Evolutionary conservation across 35 echinoderm and acorn worm genomes (phyloP).

Genomic region (Heliocidaris tuberculata): DNA sequence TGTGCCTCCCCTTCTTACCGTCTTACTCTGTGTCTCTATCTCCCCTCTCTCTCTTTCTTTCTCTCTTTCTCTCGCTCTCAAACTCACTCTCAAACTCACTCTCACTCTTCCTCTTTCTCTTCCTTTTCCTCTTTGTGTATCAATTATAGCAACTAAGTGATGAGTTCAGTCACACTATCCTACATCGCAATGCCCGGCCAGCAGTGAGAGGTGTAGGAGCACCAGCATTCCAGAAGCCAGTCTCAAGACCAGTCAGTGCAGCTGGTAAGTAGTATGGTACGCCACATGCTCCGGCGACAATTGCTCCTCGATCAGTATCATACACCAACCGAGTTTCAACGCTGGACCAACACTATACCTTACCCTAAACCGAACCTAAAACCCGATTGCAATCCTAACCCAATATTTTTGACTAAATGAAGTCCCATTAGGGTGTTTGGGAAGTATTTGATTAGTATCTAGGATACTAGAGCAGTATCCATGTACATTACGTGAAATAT

Average conservation of each 20-base stretch:
- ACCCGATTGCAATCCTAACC: too few species aligned
- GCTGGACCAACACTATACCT: too few species aligned
- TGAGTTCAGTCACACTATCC: conserved; percentile 89
- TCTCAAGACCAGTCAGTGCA: background rate
- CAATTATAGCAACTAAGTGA: conserved; percentile 58
- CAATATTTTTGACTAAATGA: too few species aligned
- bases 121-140: background rate
- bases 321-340: too few species aligned
- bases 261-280: background rate
- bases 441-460: too few species aligned
- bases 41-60: too few species aligned
- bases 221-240: conserved; percentile 36
- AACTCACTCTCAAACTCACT: background rate
- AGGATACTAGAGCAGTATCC: too few species aligned
- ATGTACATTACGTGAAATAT: too few species aligned
- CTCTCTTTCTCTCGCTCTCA: too few species aligned
- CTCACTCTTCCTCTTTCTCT: background rate
- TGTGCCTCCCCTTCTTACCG: background rate
- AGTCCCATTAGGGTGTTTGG: too few species aligned
- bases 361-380: too few species aligned
- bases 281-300: background rate
- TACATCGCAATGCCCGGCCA: conserved; percentile 67
- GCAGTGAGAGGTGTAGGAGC: conserved; percentile 58
- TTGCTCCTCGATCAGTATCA: too few species aligned
- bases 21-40: background rate